These are phyloP conservation scores for Lithophane socia DNA, from an alignment of 2,888 invertebrate species.

Conservation along the genomic window DNA sequence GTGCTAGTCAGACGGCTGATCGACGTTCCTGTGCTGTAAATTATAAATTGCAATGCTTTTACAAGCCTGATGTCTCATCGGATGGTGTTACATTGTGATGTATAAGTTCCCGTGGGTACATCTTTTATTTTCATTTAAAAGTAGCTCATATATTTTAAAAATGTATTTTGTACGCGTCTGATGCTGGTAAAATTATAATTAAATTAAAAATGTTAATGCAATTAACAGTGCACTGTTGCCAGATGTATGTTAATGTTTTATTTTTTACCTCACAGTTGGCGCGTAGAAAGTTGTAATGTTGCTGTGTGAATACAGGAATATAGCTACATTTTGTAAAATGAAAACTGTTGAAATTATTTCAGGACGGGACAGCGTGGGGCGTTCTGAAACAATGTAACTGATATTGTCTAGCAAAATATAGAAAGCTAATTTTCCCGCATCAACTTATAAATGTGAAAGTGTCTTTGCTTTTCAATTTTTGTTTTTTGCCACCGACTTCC, in stretches of 20 bases:
- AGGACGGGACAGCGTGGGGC: too few species aligned
- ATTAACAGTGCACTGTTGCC: slow-evolving; percentile 59
- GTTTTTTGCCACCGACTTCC: too few species aligned
- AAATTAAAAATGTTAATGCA: slow-evolving; percentile 70
- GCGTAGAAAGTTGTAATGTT: slow-evolving; percentile 5
- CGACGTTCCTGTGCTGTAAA: slow-evolving; percentile 52
- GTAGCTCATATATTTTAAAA: slow-evolving; percentile 31
- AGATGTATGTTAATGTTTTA: slow-evolving; percentile 40
- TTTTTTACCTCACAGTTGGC: slow-evolving; percentile 24
- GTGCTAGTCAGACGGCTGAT: slow-evolving; percentile 57
- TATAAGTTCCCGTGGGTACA: not conserved
- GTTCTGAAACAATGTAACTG: not conserved
- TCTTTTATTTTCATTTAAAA: slow-evolving; percentile 31
- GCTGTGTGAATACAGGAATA: slow-evolving; percentile 8
- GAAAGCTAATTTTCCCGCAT: not conserved
- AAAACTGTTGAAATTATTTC: not conserved
- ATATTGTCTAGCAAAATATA: not conserved
- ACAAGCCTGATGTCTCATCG: slow-evolving; percentile 20
- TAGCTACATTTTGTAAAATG: slow-evolving; percentile 2
- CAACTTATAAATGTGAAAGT: too few species aligned
- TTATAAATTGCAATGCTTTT: slow-evolving; percentile 55
- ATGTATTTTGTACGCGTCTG: slow-evolving; percentile 29
- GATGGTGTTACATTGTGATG: slow-evolving; percentile 16
- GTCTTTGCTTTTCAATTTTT: too few species aligned
- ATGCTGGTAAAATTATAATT: slow-evolving; percentile 54